phyloP scores from a whole-genome alignment of 2,888 invertebrate species.

The Archips crataeganus region DNA sequence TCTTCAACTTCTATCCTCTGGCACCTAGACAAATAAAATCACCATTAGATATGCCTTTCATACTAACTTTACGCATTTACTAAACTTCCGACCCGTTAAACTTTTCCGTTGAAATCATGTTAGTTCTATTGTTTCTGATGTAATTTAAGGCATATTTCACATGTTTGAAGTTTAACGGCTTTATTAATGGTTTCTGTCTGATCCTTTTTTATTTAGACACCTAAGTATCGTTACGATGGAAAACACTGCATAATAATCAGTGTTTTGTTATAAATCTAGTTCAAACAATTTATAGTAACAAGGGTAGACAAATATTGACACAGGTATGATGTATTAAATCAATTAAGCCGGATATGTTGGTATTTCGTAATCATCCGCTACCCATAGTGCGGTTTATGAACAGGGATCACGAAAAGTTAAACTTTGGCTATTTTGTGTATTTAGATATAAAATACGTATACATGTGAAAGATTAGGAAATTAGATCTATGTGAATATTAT shows the following conservation, averaged over 20 bases:
- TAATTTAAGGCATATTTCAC: neutral
- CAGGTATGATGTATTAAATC: conserved; percentile 10
- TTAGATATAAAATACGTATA: neutral
- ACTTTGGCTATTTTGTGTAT: neutral
- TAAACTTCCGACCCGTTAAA: conserved; percentile 5
- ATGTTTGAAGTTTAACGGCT: neutral
- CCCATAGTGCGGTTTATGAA: neutral
- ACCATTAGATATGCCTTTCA: neutral
- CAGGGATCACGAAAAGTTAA: neutral
- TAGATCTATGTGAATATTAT: no score
- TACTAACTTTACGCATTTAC: neutral
- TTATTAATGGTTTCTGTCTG: neutral
- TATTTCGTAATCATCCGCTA: neutral
- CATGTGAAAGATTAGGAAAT: neutral
- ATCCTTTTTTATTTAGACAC: neutral
- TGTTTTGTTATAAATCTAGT: neutral
- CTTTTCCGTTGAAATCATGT: conserved; percentile 4
- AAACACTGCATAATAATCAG: neutral
- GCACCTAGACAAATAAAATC: conserved; percentile 14
- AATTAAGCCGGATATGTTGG: conserved; percentile 10
- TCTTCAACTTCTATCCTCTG: conserved; percentile 36
- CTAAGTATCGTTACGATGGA: neutral
- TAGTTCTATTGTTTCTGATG: conserved; percentile 8
- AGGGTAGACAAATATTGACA: conserved; percentile 13
- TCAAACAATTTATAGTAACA: conserved; percentile 10